Evolutionary conservation across 2,113 vertebrate genomes (phyloP), one percentile per base, ranked within the genome.

Genomic region (Megalops atlanticus): DNA sequence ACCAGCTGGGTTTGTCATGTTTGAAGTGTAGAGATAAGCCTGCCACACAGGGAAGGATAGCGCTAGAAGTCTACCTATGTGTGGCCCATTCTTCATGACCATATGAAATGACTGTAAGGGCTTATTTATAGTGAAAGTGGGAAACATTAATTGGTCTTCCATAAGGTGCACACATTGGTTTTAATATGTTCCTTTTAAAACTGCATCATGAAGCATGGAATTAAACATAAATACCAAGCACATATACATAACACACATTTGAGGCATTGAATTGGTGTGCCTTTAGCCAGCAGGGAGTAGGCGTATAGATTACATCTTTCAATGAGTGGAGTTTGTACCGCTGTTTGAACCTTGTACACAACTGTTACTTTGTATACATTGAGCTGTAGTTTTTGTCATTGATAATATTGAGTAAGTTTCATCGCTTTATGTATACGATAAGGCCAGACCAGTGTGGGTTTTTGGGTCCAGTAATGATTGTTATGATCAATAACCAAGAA

Each of bases 1-100:
- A n/a, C 81, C 75, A 54, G 49, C 80, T 68, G 80, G 52, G 52
- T 27, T 4, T 75, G 27, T 41, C 39, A 38, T 24, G 39, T 75
- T 75, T 81, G 80, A 76, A 81, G 72, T 68, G 31, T 27, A n/a
- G 49, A 33, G 68, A 33, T 27, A 33, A 45, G 39, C 41, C 80
- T 18, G 38, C 16, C 40, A 16, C 38, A 35, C 47, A 74, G 15
- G 15, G 3, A 39, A 39, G 40, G 36, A 52, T 35, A 47, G 24
- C 16, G 16, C 45, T 40, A 14, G 18, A 35, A 15, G 2, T 49
- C 1, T 77, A 33, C 49, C 33, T 0, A 15, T 64, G 49, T 58
- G 31, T 21, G 76, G 12, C 74, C 35, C 45, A 40, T 43, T 70
- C 3, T 27, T 54, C 24, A 54, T 12, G 24, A 54, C 21, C 35